Evolutionary conservation across 1,140 invertebrate genomes (phyloP).

Genomic region (Leptestheria dahalacensis): DNA sequence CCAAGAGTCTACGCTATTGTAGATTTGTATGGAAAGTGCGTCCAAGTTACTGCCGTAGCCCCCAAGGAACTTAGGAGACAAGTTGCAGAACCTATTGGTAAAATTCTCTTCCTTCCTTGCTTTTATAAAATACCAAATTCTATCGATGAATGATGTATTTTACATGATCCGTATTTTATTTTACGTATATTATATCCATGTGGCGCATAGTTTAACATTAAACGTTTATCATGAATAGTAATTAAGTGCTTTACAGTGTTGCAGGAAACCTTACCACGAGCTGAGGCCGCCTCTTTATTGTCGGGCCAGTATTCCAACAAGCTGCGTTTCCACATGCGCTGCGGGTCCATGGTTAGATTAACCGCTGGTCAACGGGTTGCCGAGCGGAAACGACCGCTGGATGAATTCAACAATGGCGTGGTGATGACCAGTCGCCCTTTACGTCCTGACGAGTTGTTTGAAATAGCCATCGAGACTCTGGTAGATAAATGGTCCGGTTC

Average conservation of each 20-base stretch:
- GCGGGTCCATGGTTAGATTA: conserved; percentile 76
- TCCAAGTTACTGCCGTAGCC: conserved; percentile 48
- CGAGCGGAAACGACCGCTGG: conserved; percentile 66
- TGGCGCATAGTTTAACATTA: too few relatives aligned
- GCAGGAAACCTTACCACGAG: not conserved
- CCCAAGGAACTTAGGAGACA: not conserved
- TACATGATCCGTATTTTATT: too few relatives aligned
- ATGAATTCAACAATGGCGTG: conserved; percentile 88
- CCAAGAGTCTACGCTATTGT: conserved; percentile 63
- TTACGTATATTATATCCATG: too few relatives aligned
- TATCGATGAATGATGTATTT: too few relatives aligned
- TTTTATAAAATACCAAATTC: too few relatives aligned
- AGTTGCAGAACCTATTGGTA: not conserved
- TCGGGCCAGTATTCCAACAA: conserved; percentile 30
- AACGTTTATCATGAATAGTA: conserved; percentile 3
- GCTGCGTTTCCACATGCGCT: conserved; percentile 71
- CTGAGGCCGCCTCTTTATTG: not conserved
- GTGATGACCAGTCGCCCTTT: conserved; percentile 80
- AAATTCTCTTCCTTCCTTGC: not conserved
- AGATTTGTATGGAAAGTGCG: conserved; percentile 84
- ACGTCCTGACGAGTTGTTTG: conserved; percentile 77
- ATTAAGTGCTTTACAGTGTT: not conserved
- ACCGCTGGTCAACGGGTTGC: conserved; percentile 66
- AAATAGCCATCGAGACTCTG: conserved; percentile 76
- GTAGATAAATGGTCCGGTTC: conserved; percentile 87